Evolutionary conservation across 2,888 invertebrate species (phyloP).

Genomic region (Drosophila anomelani): DNA sequence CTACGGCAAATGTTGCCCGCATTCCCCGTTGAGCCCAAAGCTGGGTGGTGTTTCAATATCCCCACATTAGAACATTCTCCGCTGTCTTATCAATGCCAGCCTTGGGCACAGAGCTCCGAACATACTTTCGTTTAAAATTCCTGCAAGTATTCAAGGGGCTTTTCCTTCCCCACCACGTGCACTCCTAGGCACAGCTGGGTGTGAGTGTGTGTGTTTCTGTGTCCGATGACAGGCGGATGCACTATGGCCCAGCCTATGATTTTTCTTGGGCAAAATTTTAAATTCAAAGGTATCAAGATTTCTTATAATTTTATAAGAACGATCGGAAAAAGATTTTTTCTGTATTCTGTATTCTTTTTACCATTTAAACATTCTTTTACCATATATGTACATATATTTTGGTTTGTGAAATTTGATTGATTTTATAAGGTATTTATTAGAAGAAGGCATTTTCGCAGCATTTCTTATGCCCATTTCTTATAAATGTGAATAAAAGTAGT

Average conservation of each 20-base stretch:
- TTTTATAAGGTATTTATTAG: too few species aligned
- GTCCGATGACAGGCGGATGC: slow-evolving; percentile 43
- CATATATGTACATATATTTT: too few species aligned
- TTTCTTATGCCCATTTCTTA: too few species aligned
- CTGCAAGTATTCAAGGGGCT: slow-evolving; percentile 34
- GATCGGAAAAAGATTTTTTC: too few species aligned
- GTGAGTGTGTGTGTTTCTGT: slow-evolving; percentile 11
- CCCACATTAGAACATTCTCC: slow-evolving; percentile 37
- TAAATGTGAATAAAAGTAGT: too few species aligned
- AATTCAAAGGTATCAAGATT: too few species aligned
- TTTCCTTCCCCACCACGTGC: not conserved
- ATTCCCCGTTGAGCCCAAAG: slow-evolving; percentile 11
- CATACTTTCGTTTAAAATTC: slow-evolving; percentile 49
- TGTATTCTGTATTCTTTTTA: too few species aligned
- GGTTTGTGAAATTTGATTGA: too few species aligned
- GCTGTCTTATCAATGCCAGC: slow-evolving; percentile 45
- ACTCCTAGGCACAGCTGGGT: not conserved
- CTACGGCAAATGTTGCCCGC: slow-evolving; percentile 18
- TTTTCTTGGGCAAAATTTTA: not conserved
- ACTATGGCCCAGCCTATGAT: not conserved
- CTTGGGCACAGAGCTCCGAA: slow-evolving; percentile 30
- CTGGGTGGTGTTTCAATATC: slow-evolving; percentile 28
- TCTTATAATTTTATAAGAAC: too few species aligned
- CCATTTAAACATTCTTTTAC: too few species aligned
- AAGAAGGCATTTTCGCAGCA: too few species aligned